Evolutionary conservation across 2,888 invertebrate species (phyloP).

Genomic region (Diloba caeruleocephala): DNA sequence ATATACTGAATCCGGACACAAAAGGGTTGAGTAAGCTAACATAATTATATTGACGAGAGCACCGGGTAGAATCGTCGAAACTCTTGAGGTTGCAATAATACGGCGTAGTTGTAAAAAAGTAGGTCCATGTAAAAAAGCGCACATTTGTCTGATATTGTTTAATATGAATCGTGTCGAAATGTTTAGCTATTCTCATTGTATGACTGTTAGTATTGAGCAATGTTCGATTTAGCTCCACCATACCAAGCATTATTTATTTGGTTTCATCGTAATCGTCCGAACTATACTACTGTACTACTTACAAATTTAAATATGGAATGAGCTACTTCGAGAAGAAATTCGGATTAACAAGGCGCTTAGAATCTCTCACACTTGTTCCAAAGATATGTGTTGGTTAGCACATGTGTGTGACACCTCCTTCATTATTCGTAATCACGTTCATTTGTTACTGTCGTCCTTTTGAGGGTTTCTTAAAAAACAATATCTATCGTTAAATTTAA

Average conservation of each 20-base stretch:
- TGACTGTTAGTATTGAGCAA: conserved; percentile 35
- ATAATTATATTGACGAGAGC: no score
- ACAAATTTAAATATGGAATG: conserved; percentile 26
- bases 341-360: conserved; percentile 20
- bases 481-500: neutral
- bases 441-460: conserved; percentile 14
- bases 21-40: no score
- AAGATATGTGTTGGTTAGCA: conserved; percentile 25
- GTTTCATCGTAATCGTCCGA: conserved; percentile 20
- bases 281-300: conserved; percentile 46
- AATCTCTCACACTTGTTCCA: conserved; percentile 29
- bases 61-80: no score
- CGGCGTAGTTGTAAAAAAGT: conserved; percentile 17
- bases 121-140: conserved; percentile 26
- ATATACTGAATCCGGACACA: no score
- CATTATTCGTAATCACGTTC: conserved; percentile 37
- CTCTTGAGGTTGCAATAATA: conserved; percentile 3
- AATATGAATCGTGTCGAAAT: conserved; percentile 22
- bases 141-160: conserved; percentile 20
- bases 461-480: neutral
- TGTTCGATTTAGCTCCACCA: conserved; percentile 30
- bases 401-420: conserved; percentile 54
- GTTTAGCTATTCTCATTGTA: conserved; percentile 39
- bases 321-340: conserved; percentile 18
- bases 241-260: conserved; percentile 38